Evolutionary conservation across 2,888 invertebrate genomes (phyloP), one percentile per base, ranked within the genome.

Genomic region (Pheosia tremula): DNA sequence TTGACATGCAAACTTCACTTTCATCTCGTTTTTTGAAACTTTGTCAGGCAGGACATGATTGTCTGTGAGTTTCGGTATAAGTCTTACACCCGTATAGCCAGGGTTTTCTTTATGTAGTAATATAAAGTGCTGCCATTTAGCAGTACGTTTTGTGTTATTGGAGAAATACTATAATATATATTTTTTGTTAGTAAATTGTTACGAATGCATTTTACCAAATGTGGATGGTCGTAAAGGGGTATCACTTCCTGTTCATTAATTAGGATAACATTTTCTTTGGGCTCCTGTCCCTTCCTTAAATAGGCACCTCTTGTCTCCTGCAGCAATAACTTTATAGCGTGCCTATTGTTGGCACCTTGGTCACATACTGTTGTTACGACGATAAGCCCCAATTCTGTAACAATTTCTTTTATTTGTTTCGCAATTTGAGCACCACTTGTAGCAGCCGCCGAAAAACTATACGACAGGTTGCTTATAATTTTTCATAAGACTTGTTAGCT

Each of bases 91-190:
- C 54, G 74, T 66, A 9, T 77, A 76, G 4, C 65, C 64, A 0
- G 71, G 71, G 52, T 76, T 69, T 60, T 74, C 66, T 10, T 67
- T 13, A 54, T 64, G 39, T 0, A 78, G 38, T 6, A 54, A 8
- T 10, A 60, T 0, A 11, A 79, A 56, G 58, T 80, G 78, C 4
- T 63, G 49, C 77, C 80, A 80, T 68, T 78, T 77, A 6, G 74
- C 77, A n/a, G n/a, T n/a, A n/a, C n/a, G n/a, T n/a, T n/a, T n/a
- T n/a, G n/a, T n/a, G n/a, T n/a, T n/a, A n/a, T n/a, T n/a, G 9
- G 43, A 61, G 62, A 64, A 49, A 50, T 61, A 6, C 6, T 58
- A 53, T 38, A 69, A 56, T 57, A 53, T 38, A 75, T 63, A 63
- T 77, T 57, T 65, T 79, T 79, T 4, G 60, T 68, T 3, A 75